Evolutionary conservation across 2,113 vertebrate species (phyloP).

Genomic region (Pavo muticus): DNA sequence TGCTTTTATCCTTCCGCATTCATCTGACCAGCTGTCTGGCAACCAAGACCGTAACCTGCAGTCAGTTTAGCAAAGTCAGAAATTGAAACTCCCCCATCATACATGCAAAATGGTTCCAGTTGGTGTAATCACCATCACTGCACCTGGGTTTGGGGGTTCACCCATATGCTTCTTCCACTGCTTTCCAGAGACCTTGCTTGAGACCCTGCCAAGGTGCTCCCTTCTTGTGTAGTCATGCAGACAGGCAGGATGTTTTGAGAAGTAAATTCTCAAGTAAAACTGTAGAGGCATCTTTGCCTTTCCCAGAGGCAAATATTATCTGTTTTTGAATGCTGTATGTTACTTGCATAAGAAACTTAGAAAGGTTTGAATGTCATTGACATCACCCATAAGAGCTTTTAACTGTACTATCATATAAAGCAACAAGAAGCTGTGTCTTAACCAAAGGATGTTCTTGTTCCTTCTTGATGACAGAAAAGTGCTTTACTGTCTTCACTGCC

Average conservation of each 20-base stretch:
- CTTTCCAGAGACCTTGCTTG: not conserved
- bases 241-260: not conserved
- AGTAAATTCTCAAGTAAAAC: not conserved
- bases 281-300: not conserved
- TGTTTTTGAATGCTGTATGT: not conserved
- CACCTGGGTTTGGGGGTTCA: not conserved
- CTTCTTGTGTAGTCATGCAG: not conserved
- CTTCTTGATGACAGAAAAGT: not conserved
- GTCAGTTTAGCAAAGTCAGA: not conserved
- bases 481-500: not conserved
- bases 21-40: not conserved
- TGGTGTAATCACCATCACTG: not conserved
- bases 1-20: not conserved
- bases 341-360: not conserved
- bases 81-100: not conserved
- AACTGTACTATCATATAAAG: not conserved
- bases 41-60: not conserved
- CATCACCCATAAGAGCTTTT: not conserved
- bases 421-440: not conserved
- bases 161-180: not conserved
- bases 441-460: accelerated
- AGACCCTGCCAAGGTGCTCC: not conserved
- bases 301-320: constrained; percentile 11
- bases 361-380: not conserved
- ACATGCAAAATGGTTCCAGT: accelerated